Percentiles rank a stretch among this genome's conserved stretches.
Evolutionary conservation across 2,888 invertebrate species (phyloP).

Genomic region (Scelioninae gen. 1): DNA sequence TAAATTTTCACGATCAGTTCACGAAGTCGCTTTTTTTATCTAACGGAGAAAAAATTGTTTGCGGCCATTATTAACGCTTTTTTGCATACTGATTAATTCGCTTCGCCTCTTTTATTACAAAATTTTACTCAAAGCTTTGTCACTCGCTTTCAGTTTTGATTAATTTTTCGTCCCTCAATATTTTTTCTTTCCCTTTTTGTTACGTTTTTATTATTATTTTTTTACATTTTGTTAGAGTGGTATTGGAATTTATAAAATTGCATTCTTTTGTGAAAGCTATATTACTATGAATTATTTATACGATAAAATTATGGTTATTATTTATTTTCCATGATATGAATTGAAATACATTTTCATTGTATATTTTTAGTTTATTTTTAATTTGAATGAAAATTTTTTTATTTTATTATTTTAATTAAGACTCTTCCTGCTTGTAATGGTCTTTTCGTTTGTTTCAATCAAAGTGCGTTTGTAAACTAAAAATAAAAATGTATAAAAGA

Average conservation of each 20-base stretch:
- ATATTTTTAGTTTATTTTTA: too few species aligned
- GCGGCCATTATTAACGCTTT: conserved; percentile 24
- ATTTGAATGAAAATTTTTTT: too few species aligned
- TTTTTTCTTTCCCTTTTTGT: not conserved
- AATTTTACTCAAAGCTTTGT: conserved; percentile 14
- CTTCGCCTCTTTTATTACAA: conserved; percentile 4
- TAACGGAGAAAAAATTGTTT: conserved; percentile 1
- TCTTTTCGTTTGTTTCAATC: too few species aligned
- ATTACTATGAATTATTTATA: too few species aligned
- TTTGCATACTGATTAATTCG: not conserved
- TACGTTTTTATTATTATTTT: not conserved
- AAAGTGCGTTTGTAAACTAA: too few species aligned
- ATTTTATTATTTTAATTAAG: too few species aligned
- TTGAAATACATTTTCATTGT: not conserved
- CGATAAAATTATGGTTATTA: too few species aligned
- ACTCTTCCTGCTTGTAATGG: too few species aligned
- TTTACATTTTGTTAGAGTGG: not conserved
- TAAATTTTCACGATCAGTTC: not conserved
- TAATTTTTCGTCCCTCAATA: conserved; percentile 1
- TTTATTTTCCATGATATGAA: too few species aligned
- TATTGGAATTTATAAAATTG: not conserved
- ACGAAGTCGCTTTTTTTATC: not conserved
- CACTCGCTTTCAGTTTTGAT: not conserved
- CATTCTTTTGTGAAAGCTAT: too few species aligned
- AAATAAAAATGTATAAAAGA: too few species aligned